These are phyloP conservation scores for Calephelis nemesis DNA, from an alignment of 1,140 invertebrate species.

Conservation along the genomic window DNA sequence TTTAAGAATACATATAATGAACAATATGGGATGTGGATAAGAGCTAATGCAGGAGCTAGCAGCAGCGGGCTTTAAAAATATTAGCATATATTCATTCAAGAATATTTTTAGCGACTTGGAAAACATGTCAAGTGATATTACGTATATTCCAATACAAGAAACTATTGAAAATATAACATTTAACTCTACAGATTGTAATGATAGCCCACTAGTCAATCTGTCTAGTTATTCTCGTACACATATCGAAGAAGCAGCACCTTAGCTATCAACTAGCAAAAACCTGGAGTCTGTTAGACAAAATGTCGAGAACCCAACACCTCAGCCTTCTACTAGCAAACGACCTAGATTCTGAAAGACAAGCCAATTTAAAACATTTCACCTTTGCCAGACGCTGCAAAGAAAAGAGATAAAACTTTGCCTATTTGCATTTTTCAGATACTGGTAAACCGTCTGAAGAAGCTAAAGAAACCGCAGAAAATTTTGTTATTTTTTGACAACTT, in stretches of 20 bases:
- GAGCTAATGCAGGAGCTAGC: conserved; percentile 43
- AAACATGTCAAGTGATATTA: conserved; percentile 41
- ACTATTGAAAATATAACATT: not conserved
- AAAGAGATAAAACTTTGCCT: conserved; percentile 19
- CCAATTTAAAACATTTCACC: conserved; percentile 25
- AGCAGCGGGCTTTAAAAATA: conserved; percentile 47
- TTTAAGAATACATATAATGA: conserved; percentile 55
- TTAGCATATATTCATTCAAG: conserved; percentile 48
- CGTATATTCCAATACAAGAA: conserved; percentile 33
- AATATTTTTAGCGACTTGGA: conserved; percentile 44
- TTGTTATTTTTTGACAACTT: too few species aligned
- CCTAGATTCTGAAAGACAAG: conserved; percentile 16
- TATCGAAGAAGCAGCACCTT: not conserved
- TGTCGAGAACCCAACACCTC: not conserved
- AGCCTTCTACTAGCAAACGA: conserved; percentile 19
- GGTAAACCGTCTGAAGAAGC: not conserved
- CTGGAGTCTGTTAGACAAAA: not conserved
- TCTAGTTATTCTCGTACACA: conserved; percentile 7
- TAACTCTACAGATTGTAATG: not conserved
- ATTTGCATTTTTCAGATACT: too few species aligned
- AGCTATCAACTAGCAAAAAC: not conserved
- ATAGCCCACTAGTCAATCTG: not conserved
- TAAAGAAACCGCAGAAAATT: conserved; percentile 11
- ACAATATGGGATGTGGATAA: conserved; percentile 46
- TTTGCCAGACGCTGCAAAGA: conserved; percentile 24